Base-by-base conservation (phyloP, 2,888 invertebrate species). In the Xiphydria camelus region DNA sequence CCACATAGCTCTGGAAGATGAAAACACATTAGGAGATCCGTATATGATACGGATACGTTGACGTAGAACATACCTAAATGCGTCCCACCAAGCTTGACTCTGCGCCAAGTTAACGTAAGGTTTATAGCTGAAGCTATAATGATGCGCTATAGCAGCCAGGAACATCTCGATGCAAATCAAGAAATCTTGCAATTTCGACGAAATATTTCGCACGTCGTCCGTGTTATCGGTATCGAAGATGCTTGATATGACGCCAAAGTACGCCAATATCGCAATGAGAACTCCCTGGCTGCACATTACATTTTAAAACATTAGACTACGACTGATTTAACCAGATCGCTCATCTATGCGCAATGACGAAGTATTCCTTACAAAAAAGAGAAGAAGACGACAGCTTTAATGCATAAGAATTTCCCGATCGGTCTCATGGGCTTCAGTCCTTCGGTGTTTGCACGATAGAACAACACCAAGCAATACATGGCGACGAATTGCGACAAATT, bases 161-260 rank as follows among this genome's bases (percentile, higher is more conserved):
- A 96, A 95, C 97, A 97, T 97, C 80, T 97, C 97, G 67, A 97
- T 92, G 73, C 97, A 97, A 59, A 97, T 94, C 43, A 94, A 78
- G 77, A 97, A 95, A 78, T 97, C 92, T 88, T 95, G 80, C 56
- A 95, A 75, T 72, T 89, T 87, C 39, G 89, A 88, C 41, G 94
- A 89, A 66, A 92, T 83, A 65, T 86, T 84, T 67, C 87, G 84
- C 47, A 86, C 82, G 55, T 83, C 82, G 51, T 83, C 82, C 42
- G 83, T 79, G 60, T 87, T 83, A 42, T 83, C 81, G 37, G 85
- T 83, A 51, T 86, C 83, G 74, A 89, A 88, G 61, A 87, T 83
- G 55, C 85, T 83, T 47, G 87, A 86, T 70, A 96, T 90, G 21
- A 89, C 84, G 34, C 87, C 86, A 57, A 87, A 85, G 72, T 91